Evolutionary conservation across 2,888 invertebrate species (phyloP).

Genomic region (Stenurella melanura): DNA sequence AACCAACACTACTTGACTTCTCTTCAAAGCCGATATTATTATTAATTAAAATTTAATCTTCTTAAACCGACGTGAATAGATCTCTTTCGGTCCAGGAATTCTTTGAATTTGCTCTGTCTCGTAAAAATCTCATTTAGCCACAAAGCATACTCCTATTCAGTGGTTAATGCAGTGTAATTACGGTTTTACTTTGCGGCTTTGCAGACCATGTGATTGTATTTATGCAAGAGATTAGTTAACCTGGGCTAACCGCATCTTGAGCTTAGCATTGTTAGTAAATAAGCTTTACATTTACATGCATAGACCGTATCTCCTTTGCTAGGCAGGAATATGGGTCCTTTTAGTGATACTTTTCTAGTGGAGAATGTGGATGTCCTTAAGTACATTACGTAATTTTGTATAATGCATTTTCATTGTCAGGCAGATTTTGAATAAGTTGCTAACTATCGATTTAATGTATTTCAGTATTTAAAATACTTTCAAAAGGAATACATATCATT

Average conservation of each 20-base stretch:
- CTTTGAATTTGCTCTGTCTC: conserved; percentile 26
- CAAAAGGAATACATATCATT: not conserved
- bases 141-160: conserved; percentile 48
- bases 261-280: conserved; percentile 59
- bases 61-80: conserved; percentile 25
- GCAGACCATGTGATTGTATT: conserved; percentile 59
- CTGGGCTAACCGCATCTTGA: conserved; percentile 61
- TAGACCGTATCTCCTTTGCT: conserved; percentile 40
- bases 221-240: conserved; percentile 61
- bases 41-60: conserved; percentile 51
- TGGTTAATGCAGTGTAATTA: conserved; percentile 54
- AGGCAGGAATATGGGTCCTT: conserved; percentile 15
- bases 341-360: not conserved
- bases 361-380: conserved; percentile 1
- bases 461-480: not conserved
- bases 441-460: not conserved
- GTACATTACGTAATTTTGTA: conserved; percentile 29
- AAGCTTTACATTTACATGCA: conserved; percentile 52
- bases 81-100: conserved; percentile 28
- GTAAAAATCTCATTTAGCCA: conserved; percentile 48
- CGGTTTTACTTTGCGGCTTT: conserved; percentile 57
- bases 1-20: conserved; percentile 51
- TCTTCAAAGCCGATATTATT: conserved; percentile 49
- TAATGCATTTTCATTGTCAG: conserved; percentile 25
- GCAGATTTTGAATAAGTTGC: not conserved